A percentile compares a stretch with the other conserved stretches of the same genome.
phyloP scores from a whole-genome alignment of 2,797 vertebrate genomes.

The Galagoides demidoff region DNA sequence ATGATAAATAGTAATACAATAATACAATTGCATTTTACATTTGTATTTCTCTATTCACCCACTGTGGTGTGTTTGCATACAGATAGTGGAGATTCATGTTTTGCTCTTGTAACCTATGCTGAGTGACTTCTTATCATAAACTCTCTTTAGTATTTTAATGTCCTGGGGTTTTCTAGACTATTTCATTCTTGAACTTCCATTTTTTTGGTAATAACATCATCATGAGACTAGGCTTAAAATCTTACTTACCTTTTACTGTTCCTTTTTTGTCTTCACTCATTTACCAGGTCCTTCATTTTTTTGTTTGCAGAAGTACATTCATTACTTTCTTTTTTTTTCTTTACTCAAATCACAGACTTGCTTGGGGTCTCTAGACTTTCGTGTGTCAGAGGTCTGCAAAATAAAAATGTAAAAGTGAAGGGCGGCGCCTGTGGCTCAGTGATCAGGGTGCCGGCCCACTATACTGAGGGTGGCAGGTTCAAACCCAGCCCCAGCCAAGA shows the following conservation, averaged over 20 bases:
- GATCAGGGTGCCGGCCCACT: too few relatives aligned
- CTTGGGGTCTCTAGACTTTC: neutral
- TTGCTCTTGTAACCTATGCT: neutral
- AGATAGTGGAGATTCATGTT: neutral
- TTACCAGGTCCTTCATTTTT: neutral
- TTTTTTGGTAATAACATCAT: neutral
- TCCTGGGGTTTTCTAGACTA: neutral
- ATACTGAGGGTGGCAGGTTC: too few relatives aligned
- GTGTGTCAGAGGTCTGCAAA: neutral
- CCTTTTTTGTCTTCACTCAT: neutral
- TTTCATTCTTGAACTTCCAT: neutral
- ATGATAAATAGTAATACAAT: neutral
- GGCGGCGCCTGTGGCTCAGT: too few relatives aligned
- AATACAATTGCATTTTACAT: neutral
- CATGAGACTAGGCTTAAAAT: neutral
- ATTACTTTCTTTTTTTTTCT: conserved; percentile 22
- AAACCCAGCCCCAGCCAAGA: too few relatives aligned
- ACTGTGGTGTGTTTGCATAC: neutral
- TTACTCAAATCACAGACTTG: neutral
- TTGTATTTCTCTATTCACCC: conserved; percentile 23
- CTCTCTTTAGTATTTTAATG: neutral
- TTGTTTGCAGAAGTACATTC: neutral
- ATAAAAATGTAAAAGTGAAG: neutral
- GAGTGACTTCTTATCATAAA: neutral
- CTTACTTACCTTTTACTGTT: neutral